Conservation (phyloP, 1,140 invertebrate species). For the Cherax destructor region DNA sequence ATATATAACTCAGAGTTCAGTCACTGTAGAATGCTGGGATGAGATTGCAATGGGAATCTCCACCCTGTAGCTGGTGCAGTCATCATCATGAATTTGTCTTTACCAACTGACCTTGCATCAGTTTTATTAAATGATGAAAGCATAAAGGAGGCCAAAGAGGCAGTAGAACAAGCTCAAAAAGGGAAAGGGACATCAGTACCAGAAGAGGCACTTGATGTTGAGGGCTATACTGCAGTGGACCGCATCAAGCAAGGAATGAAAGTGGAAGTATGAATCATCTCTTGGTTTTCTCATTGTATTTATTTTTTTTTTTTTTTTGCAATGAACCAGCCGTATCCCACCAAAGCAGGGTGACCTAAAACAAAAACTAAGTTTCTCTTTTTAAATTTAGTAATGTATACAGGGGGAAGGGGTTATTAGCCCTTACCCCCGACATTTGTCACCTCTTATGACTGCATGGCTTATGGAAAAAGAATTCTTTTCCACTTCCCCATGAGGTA, state of each 20-base stretch:
- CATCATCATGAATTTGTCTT: not conserved
- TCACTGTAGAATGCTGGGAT: constrained; percentile 40
- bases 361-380: too few species aligned
- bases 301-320: too few species aligned
- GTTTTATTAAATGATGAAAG: constrained; percentile 17
- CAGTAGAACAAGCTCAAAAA: constrained; percentile 36
- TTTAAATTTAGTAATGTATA: too few species aligned
- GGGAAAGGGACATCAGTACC: constrained; percentile 25
- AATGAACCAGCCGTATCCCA: too few species aligned
- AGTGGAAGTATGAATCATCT: constrained; percentile 34
- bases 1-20: constrained; percentile 23
- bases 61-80: constrained; percentile 36
- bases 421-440: too few species aligned
- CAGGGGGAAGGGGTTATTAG: too few species aligned
- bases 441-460: too few species aligned
- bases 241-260: constrained; percentile 62
- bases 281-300: too few species aligned
- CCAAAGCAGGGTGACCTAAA: too few species aligned
- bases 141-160: constrained; percentile 7
- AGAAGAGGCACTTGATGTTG: constrained; percentile 46
- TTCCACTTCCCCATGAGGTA: too few species aligned
- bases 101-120: constrained; percentile 21
- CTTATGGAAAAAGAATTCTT: too few species aligned
- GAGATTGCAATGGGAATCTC: constrained; percentile 22
- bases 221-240: constrained; percentile 57